Conservation (phyloP, 2,797 vertebrate genomes). For the Tragelaphus eurycerus region DNA sequence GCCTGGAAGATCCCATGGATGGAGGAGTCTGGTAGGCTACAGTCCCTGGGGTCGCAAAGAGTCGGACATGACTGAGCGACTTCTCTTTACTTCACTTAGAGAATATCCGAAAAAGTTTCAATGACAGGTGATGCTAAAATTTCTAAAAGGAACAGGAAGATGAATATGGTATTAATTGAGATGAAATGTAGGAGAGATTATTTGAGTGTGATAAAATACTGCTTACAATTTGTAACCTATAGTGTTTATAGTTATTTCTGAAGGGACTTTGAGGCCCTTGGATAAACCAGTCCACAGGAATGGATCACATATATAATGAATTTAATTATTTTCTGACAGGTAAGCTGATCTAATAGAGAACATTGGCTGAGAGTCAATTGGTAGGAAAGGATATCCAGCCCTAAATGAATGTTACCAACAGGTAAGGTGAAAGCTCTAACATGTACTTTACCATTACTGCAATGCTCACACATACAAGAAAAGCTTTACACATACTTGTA, state of each 20-base stretch:
- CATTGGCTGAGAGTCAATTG: neutral
- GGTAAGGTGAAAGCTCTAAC: neutral
- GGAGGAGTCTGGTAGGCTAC: too few species aligned
- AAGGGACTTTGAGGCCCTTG: neutral
- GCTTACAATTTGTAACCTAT: neutral
- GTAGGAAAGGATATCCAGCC: neutral
- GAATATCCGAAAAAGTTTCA: neutral
- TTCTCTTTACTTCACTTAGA: neutral
- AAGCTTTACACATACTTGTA: neutral
- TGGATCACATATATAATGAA: neutral
- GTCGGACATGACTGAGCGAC: accelerated
- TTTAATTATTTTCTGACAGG: neutral
- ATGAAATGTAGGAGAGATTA: neutral
- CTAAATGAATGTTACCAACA: neutral
- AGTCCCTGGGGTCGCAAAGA: too few species aligned
- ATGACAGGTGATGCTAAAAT: neutral
- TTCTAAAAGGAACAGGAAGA: neutral
- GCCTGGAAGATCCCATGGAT: too few species aligned
- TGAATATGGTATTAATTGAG: neutral
- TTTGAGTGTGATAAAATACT: neutral
- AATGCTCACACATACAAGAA: neutral
- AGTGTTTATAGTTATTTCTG: neutral
- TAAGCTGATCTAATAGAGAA: neutral
- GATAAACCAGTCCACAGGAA: neutral
- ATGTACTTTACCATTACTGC: neutral